Percentiles rank a stretch among this genome's conserved stretches.
Evolutionary conservation across 23 tunicate genomes (phyloP).

Genomic region (Clavelina lepadiformis): DNA sequence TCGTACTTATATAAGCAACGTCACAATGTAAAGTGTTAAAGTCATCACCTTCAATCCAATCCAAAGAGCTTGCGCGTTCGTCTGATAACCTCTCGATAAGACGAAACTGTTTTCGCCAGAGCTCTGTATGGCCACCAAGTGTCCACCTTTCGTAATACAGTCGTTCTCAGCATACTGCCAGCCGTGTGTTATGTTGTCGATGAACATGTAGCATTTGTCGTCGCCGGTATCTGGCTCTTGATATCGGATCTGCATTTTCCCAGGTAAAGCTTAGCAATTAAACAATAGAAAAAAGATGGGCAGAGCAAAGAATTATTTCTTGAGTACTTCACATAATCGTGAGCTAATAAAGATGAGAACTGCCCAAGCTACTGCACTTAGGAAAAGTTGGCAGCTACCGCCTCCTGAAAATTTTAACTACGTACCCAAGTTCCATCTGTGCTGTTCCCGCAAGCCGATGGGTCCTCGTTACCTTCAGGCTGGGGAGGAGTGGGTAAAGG

Average conservation of each 20-base stretch:
- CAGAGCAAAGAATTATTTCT: too few species aligned
- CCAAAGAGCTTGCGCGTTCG: conserved; percentile 35
- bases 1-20: too few species aligned
- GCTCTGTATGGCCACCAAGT: conserved; percentile 81
- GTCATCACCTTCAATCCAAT: conserved; percentile 64
- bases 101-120: conserved; percentile 55
- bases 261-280: too few species aligned
- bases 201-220: conserved; percentile 81
- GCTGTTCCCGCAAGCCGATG: conserved; percentile 44
- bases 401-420: too few species aligned
- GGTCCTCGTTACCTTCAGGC: conserved; percentile 55
- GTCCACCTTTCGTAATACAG: conserved; percentile 58
- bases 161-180: conserved; percentile 68
- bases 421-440: conserved; percentile 53
- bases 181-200: conserved; percentile 19
- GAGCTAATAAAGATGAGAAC: too few species aligned
- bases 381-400: too few species aligned
- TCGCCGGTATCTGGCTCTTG: too few species aligned
- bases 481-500: conserved; percentile 59
- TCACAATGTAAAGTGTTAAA: not conserved
- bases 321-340: too few species aligned
- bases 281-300: too few species aligned
- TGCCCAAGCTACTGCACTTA: too few species aligned
- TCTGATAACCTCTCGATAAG: conserved; percentile 28
- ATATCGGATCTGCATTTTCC: too few species aligned